Evolutionary conservation across 2,888 invertebrate genomes (phyloP).

Genomic region (Bedellia somnulentella): DNA sequence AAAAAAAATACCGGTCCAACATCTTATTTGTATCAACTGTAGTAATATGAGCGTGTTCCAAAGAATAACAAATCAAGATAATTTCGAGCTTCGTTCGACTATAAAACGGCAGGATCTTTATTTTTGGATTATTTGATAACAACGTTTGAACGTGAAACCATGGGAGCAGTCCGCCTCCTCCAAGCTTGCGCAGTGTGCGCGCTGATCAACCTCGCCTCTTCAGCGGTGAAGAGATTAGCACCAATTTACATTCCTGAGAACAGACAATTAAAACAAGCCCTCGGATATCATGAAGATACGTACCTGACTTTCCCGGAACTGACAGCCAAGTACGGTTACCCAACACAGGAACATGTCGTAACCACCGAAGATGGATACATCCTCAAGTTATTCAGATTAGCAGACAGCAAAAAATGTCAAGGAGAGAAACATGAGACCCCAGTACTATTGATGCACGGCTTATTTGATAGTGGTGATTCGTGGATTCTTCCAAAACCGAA

Average conservation of each 20-base stretch:
- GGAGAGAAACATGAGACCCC: conserved; percentile 7
- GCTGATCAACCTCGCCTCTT: too few relatives aligned
- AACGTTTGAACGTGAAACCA: too few relatives aligned
- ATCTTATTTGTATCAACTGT: too few relatives aligned
- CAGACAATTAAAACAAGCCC: conserved; percentile 22
- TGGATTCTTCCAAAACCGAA: conserved; percentile 1
- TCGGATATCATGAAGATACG: conserved; percentile 34
- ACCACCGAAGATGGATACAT: conserved; percentile 34
- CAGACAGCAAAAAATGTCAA: conserved; percentile 18
- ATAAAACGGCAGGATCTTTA: too few relatives aligned
- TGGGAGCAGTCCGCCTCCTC: too few relatives aligned
- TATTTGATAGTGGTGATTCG: conserved; percentile 3
- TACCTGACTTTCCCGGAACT: conserved; percentile 36
- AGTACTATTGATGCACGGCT: conserved; percentile 5
- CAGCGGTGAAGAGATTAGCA: too few relatives aligned
- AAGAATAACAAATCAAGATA: too few relatives aligned
- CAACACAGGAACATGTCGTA: conserved; percentile 23
- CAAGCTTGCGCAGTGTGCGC: too few relatives aligned
- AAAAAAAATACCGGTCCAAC: too few relatives aligned
- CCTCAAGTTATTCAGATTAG: conserved; percentile 25
- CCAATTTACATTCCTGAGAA: conserved; percentile 30
- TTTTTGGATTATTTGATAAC: too few relatives aligned
- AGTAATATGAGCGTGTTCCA: too few relatives aligned
- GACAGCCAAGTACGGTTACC: conserved; percentile 24
- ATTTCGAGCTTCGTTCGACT: too few relatives aligned